Percentiles rank a stretch among this genome's conserved stretches.
phyloP scores from a whole-genome alignment of 2,888 invertebrate species.

The Apotomis betuletana region DNA sequence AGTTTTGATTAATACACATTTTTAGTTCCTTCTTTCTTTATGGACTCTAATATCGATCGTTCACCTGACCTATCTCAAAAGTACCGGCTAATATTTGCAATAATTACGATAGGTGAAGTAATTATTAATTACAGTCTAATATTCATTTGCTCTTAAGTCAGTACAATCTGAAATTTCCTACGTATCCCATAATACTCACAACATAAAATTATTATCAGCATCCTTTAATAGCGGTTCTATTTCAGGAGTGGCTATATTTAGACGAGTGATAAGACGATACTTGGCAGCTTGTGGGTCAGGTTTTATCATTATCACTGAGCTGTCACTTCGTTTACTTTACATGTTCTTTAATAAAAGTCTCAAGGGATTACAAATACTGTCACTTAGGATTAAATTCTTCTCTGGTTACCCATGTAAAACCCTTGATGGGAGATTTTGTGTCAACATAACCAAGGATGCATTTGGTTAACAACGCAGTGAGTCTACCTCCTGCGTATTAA shows the following conservation, averaged over 20 bases:
- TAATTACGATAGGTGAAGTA: no score
- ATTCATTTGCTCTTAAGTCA: no score
- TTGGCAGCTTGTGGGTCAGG: slow-evolving; percentile 25
- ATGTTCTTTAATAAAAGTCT: slow-evolving; percentile 15
- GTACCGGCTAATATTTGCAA: no score
- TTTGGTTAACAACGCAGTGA: neutral
- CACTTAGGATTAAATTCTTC: neutral
- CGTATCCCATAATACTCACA: slow-evolving; percentile 1
- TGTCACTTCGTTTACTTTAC: slow-evolving; percentile 30
- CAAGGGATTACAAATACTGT: slow-evolving; percentile 9
- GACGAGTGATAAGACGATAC: slow-evolving; percentile 28
- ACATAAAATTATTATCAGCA: slow-evolving; percentile 7
- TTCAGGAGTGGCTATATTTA: slow-evolving; percentile 31
- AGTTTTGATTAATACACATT: no score
- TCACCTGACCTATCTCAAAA: no score
- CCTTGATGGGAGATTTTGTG: neutral
- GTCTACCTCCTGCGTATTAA: neutral
- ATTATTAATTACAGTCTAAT: no score
- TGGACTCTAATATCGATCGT: no score
- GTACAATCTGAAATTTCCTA: neutral
- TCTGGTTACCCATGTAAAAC: neutral
- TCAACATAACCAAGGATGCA: neutral
- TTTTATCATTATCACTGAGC: slow-evolving; percentile 37
- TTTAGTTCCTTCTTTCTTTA: no score
- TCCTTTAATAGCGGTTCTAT: slow-evolving; percentile 39